Percentiles rank a stretch among this genome's conserved stretches.
These are phyloP conservation scores for Gorsachius magnificus DNA, from an alignment of 2,797 vertebrate species.

Conservation along the genomic window DNA sequence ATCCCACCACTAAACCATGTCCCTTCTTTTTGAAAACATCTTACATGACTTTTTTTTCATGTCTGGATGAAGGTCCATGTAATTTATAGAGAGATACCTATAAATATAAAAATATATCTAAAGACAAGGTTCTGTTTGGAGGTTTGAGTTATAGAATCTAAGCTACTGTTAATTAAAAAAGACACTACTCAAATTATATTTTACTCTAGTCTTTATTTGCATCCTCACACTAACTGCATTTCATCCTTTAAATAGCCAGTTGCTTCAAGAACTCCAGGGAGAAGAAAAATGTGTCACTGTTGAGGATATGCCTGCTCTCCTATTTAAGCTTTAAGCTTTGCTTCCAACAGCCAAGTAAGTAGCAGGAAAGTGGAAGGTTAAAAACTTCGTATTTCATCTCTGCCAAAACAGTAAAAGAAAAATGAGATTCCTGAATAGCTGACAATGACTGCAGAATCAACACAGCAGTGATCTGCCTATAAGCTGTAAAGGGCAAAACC, in stretches of 20 bases:
- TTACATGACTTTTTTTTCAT: too few relatives aligned
- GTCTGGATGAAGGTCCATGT: too few relatives aligned
- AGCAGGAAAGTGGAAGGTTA: slow-evolving; percentile 48
- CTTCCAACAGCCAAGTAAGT: slow-evolving; percentile 42
- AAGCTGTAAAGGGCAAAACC: slow-evolving; percentile 55
- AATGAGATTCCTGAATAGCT: slow-evolving; percentile 52
- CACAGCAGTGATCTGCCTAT: slow-evolving; percentile 33
- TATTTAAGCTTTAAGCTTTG: slow-evolving; percentile 40
- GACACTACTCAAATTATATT: not conserved
- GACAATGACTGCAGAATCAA: slow-evolving; percentile 33
- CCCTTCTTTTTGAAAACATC: too few relatives aligned
- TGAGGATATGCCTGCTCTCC: not conserved
- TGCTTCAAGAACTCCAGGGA: not conserved
- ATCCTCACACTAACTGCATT: not conserved
- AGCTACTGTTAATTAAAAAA: slow-evolving; percentile 5
- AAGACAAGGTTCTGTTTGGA: not conserved
- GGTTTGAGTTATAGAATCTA: not conserved
- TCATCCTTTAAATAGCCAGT: not conserved
- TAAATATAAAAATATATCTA: too few relatives aligned
- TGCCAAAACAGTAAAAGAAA: slow-evolving; percentile 58
- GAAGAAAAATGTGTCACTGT: not conserved
- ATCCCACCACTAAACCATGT: too few relatives aligned
- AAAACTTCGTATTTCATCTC: slow-evolving; percentile 49
- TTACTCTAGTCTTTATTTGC: not conserved
- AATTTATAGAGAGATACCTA: too few relatives aligned